Evolutionary conservation across 2,113 vertebrate genomes (phyloP).

Genomic region (Xenus cinereus): DNA sequence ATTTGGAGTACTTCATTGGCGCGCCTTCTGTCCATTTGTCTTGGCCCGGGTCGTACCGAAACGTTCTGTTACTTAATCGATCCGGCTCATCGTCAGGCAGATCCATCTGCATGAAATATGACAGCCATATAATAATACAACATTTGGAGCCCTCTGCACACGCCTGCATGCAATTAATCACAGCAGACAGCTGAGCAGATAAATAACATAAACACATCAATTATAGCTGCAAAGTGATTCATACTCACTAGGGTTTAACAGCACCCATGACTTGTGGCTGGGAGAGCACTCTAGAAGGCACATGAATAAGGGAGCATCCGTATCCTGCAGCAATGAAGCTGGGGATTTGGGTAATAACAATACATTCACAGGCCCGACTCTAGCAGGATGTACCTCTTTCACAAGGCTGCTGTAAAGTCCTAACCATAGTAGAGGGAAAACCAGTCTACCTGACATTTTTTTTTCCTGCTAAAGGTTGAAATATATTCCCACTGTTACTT

Average conservation of each 20-base stretch:
- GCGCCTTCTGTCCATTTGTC: conserved; percentile 87
- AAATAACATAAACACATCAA: conserved; percentile 66
- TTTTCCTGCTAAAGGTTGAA: background rate
- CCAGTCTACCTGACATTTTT: background rate
- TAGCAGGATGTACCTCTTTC: background rate
- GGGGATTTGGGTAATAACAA: background rate
- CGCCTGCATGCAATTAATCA: conserved; percentile 55
- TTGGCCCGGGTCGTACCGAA: conserved; percentile 86
- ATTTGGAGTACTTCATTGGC: conserved; percentile 93
- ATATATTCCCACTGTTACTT: background rate
- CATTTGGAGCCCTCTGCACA: conserved; percentile 47
- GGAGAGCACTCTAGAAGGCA: background rate
- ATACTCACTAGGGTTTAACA: background rate
- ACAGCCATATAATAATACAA: conserved; percentile 58
- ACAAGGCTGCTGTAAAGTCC: background rate
- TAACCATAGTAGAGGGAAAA: background rate
- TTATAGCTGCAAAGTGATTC: conserved; percentile 37
- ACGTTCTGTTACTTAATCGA: conserved; percentile 89
- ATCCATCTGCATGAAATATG: conserved; percentile 82
- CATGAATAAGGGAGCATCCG: background rate
- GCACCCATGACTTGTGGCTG: conserved; percentile 15
- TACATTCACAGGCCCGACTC: background rate
- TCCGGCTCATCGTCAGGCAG: conserved; percentile 93
- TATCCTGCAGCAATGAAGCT: background rate
- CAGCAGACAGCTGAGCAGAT: conserved; percentile 51